Evolutionary conservation across 2,888 invertebrate genomes (phyloP).

Genomic region (Noctua fimbriata): DNA sequence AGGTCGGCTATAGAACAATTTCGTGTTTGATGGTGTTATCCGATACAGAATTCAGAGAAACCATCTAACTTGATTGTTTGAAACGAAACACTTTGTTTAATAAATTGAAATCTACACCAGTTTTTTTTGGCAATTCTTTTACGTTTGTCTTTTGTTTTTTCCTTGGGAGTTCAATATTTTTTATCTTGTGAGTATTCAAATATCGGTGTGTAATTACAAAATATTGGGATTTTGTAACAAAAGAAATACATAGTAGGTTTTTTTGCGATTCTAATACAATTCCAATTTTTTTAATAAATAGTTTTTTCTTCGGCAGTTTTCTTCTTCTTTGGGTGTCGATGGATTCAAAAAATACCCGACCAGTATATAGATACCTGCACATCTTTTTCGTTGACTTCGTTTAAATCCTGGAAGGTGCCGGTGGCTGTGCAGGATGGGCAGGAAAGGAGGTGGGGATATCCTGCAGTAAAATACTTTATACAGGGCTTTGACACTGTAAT

Average conservation of each 20-base stretch:
- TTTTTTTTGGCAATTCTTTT: constrained; percentile 50
- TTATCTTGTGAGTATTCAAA: background rate
- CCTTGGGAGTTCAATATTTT: background rate
- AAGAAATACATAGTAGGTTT: background rate
- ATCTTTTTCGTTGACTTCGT: too few species aligned
- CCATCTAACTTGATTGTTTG: constrained; percentile 53
- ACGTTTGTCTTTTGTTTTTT: constrained; percentile 13
- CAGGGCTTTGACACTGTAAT: background rate
- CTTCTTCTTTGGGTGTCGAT: too few species aligned
- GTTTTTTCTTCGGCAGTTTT: too few species aligned
- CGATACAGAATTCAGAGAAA: constrained; percentile 43
- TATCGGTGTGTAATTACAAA: background rate
- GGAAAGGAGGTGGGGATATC: too few species aligned
- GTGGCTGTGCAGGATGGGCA: too few species aligned
- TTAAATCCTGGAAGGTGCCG: too few species aligned
- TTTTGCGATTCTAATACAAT: background rate
- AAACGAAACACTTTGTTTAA: constrained; percentile 50
- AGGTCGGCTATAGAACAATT: background rate
- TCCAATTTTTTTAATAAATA: background rate
- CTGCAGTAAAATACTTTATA: too few species aligned
- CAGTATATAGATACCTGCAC: too few species aligned
- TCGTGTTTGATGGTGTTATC: constrained; percentile 23
- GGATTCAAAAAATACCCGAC: too few species aligned
- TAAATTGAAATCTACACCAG: constrained; percentile 57
- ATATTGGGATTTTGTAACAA: background rate